Evolutionary conservation across 2,113 vertebrate genomes (phyloP).

Genomic region (Gymnobelideus leadbeateri): DNA sequence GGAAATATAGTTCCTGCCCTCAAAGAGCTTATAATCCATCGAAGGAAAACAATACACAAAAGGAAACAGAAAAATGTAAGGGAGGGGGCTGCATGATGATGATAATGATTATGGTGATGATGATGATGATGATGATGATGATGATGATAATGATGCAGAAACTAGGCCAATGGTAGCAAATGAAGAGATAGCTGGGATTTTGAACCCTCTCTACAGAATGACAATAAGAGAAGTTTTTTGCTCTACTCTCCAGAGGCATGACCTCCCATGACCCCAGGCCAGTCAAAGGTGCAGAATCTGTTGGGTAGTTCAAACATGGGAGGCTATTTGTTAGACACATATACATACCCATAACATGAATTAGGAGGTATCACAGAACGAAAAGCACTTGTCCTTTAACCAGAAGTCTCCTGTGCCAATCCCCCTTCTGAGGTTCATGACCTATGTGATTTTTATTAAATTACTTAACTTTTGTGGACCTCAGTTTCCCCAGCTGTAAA

Average conservation of each 20-base stretch:
- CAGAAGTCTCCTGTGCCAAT: background rate
- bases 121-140: too few relatives aligned
- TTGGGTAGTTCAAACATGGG: background rate
- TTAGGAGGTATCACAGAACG: background rate
- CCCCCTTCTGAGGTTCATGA: too few relatives aligned
- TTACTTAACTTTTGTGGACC: background rate
- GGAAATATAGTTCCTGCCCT: background rate
- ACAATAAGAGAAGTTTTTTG: background rate
- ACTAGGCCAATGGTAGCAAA: background rate
- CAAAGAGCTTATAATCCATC: background rate
- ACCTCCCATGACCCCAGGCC: accelerated
- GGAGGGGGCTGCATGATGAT: background rate
- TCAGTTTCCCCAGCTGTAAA: background rate
- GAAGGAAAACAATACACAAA: background rate
- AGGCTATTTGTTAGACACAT: background rate
- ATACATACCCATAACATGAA: background rate
- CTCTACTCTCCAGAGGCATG: background rate
- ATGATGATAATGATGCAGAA: too few relatives aligned
- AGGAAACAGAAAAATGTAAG: background rate
- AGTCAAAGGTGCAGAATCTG: background rate
- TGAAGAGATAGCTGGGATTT: background rate
- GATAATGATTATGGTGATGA: background rate
- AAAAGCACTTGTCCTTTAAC: background rate
- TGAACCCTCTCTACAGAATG: background rate
- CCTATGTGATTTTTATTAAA: background rate